Conservation (phyloP, 2,113 vertebrate genomes). For the Pseudopipra pipra region DNA sequence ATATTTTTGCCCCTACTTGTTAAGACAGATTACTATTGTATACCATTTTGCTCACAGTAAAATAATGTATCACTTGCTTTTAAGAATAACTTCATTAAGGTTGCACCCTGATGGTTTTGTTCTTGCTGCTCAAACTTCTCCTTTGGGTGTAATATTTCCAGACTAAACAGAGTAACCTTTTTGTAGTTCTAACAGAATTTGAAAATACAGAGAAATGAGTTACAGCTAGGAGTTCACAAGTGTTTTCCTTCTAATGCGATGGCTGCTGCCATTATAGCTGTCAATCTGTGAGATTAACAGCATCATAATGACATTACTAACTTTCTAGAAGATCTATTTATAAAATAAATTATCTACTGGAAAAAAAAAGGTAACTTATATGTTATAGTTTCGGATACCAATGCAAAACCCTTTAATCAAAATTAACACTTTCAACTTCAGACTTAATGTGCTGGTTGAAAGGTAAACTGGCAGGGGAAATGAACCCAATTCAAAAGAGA, state of each 20-base stretch:
- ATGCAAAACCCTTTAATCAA: neutral
- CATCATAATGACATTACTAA: neutral
- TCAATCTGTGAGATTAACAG: neutral
- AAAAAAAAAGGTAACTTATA: neutral
- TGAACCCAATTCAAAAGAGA: too few species aligned
- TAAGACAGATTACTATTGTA: neutral
- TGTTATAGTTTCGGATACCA: neutral
- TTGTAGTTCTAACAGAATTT: neutral
- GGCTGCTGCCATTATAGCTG: neutral
- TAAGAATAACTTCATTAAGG: neutral
- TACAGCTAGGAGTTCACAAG: neutral
- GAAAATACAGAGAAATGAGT: neutral
- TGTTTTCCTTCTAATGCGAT: neutral
- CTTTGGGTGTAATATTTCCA: neutral
- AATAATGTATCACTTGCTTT: neutral
- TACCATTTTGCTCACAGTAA: neutral
- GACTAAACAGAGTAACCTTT: neutral
- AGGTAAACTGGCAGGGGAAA: too few species aligned
- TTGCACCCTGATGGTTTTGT: neutral
- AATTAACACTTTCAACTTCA: neutral
- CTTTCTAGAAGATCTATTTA: neutral
- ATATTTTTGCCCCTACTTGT: neutral
- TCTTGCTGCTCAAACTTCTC: neutral
- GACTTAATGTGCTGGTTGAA: neutral
- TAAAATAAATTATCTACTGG: neutral